Evolutionary conservation across 2,888 invertebrate species (phyloP).

Genomic region (Quadroppia sp.): DNA sequence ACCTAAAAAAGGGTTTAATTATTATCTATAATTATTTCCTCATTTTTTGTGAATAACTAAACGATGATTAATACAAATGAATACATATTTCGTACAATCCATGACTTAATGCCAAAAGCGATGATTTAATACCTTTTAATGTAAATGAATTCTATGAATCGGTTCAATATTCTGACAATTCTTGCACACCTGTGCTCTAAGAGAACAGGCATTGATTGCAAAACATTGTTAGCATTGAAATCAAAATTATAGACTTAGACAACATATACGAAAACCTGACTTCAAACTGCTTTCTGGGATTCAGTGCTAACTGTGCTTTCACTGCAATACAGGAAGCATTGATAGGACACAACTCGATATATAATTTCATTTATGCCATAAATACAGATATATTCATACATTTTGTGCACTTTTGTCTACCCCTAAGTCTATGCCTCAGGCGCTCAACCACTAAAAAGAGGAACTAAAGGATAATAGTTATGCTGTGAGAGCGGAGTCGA

Average conservation of each 20-base stretch:
- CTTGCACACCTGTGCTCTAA: neutral
- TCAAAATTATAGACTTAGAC: conserved; percentile 14
- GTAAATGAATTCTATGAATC: conserved; percentile 23
- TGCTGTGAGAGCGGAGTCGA: neutral
- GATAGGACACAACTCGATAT: neutral
- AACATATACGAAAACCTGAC: neutral
- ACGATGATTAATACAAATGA: conserved; percentile 12
- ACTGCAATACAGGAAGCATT: conserved; percentile 20
- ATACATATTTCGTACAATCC: neutral
- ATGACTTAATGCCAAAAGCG: neutral
- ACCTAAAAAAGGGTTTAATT: neutral
- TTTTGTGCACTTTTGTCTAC: neutral
- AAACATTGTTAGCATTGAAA: too few relatives aligned
- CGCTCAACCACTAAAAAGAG: neutral
- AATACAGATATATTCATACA: neutral
- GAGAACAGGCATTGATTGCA: neutral
- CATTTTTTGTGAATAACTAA: neutral
- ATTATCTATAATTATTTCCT: conserved; percentile 15
- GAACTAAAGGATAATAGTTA: conserved; percentile 21
- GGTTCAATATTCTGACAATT: conserved; percentile 6
- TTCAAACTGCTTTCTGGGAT: conserved; percentile 1
- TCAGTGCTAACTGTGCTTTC: conserved; percentile 6
- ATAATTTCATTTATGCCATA: conserved; percentile 5
- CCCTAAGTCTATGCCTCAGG: neutral
- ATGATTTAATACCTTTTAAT: conserved; percentile 16